A percentile compares a stretch with the other conserved stretches of the same genome.
Evolutionary conservation across 2,113 vertebrate genomes (phyloP).

Genomic region (Coreoperca whiteheadi): DNA sequence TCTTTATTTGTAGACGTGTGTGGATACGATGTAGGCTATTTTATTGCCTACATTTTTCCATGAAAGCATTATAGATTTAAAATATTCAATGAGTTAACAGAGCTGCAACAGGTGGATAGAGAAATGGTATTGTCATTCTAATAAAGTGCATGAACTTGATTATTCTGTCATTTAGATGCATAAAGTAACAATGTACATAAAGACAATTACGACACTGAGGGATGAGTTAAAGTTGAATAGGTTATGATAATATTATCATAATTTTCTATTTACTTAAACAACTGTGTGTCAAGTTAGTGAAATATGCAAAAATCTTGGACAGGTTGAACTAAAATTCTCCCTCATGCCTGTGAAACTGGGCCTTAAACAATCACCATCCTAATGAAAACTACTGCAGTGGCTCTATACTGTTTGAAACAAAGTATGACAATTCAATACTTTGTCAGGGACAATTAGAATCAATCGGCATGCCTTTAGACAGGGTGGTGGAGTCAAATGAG

Average conservation of each 20-base stretch:
- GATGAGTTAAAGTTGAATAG: not conserved
- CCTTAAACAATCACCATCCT: constrained; percentile 42
- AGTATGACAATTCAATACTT: constrained; percentile 49
- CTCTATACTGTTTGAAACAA: constrained; percentile 36
- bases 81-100: not conserved
- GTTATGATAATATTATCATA: not conserved
- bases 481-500: constrained; percentile 27
- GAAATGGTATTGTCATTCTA: not conserved
- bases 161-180: not conserved
- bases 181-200: not conserved
- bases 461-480: constrained; percentile 51
- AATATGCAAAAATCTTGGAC: constrained; percentile 8
- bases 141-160: not conserved
- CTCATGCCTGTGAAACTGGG: constrained; percentile 7
- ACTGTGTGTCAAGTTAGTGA: constrained; percentile 3
- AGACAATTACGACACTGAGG: not conserved
- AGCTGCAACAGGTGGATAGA: not conserved
- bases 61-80: not conserved
- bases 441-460: constrained; percentile 67
- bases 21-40: not conserved
- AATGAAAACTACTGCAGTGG: constrained; percentile 39
- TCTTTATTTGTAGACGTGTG: too few species aligned
- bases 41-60: not conserved
- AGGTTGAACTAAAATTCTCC: constrained; percentile 18
- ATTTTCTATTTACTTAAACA: not conserved